Evolutionary conservation across 2,888 invertebrate genomes (phyloP), one percentile per base, ranked within the genome.

Genomic region (Plebejus anna): DNA sequence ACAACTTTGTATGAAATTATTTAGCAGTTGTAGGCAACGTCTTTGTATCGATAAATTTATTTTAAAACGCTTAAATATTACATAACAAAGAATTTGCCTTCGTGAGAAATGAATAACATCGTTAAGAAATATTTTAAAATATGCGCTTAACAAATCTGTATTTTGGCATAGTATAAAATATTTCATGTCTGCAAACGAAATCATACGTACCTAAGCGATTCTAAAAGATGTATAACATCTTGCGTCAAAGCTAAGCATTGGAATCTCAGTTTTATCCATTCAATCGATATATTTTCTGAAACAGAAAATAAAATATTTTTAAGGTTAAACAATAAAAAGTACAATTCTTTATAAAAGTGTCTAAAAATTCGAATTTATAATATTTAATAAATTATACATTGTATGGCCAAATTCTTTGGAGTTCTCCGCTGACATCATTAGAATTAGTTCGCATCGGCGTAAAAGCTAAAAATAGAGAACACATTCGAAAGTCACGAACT

Each of bases 221-320:
- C 94, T 79, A 98, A 93, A 83, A 98, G 94, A 79, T 95, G 94
- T 82, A 95, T 93, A 79, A 96, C 96, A 81, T 97, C 96, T 76
- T 95, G 92, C 32, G 96, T 92, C 81, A 97, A 89, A 80, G 96
- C 95, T 87, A 98, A 92, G 90, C 96, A 96, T 81, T 96, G 95
- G 91, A 97, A 97, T 84, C 98, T 96, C 82, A 97, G 92, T 82
- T 96, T 95, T 82, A 97, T 90, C 98, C 98, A 98, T 91, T 96
- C 95, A 82, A 95, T 89, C 87, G 97, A 97, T 84, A 97, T 95
- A 84, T 95, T 95, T 88, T 95, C 96, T 95, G 93, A 76, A 95
- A 93, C 79, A 85, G 55, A 0, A 16, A 28, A 51, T 7, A 6
- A 32, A 32, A 51, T 73, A 73, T 55, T 51, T 28, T 22, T 22